Evolutionary conservation across 2,888 invertebrate species (phyloP).

Genomic region (Cosmorhoe ocellata): DNA sequence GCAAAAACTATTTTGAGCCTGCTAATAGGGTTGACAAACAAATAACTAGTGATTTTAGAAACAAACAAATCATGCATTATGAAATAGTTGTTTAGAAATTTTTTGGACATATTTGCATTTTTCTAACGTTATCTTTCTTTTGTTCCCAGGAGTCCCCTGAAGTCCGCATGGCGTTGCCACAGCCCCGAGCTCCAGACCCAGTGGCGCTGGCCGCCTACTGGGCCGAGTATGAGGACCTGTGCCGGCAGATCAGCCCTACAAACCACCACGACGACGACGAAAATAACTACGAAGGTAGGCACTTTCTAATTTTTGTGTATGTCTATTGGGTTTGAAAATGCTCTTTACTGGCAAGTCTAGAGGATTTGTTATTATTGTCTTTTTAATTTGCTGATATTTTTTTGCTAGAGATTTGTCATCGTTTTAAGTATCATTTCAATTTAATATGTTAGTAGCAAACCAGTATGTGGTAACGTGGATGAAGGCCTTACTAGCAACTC

Average conservation of each 20-base stretch:
- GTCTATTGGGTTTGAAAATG: neutral
- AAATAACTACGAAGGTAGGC: slow-evolving; percentile 82
- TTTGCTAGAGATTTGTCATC: too few relatives aligned
- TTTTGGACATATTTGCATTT: too few relatives aligned
- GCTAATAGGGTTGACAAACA: too few relatives aligned
- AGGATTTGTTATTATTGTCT: too few relatives aligned
- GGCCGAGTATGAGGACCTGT: slow-evolving; percentile 85
- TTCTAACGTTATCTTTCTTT: neutral
- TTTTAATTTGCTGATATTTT: too few relatives aligned
- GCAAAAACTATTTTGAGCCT: too few relatives aligned
- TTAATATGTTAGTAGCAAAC: neutral
- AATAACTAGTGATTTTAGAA: neutral
- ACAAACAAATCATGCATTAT: too few relatives aligned
- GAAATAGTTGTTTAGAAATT: too few relatives aligned
- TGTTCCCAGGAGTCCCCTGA: slow-evolving; percentile 68
- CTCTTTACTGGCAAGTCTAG: too few relatives aligned
- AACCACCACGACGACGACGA: slow-evolving; percentile 79
- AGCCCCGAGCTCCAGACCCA: slow-evolving; percentile 71
- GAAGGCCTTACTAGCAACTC: neutral
- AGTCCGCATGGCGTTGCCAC: slow-evolving; percentile 66
- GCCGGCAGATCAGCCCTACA: slow-evolving; percentile 82
- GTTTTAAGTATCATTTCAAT: too few relatives aligned
- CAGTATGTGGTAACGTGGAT: neutral
- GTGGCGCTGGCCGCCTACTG: slow-evolving; percentile 84
- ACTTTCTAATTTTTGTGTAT: neutral